phyloP scores from a whole-genome alignment of 2,113 vertebrate species.

The Globicephala melas region DNA sequence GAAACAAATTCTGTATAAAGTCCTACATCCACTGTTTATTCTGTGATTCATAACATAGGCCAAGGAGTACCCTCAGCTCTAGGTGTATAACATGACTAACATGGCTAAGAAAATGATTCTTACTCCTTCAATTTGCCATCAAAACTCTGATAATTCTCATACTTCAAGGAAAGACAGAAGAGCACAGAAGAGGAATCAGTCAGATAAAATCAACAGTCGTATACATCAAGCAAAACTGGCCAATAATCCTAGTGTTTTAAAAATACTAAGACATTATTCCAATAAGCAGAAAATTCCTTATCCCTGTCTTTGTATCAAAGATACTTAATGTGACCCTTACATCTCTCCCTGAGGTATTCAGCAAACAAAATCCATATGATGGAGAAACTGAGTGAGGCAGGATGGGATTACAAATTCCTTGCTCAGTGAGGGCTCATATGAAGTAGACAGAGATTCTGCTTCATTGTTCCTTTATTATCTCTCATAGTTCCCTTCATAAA shows the following conservation, averaged over 20 bases:
- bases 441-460: slow-evolving; percentile 14
- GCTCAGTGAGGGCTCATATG: neutral
- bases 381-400: slow-evolving; percentile 47
- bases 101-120: neutral
- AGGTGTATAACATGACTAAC: neutral
- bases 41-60: slow-evolving; percentile 4
- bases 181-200: neutral
- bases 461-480: slow-evolving; percentile 30
- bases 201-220: neutral
- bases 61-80: neutral
- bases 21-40: neutral
- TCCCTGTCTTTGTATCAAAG: slow-evolving; percentile 30
- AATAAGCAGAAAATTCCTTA: slow-evolving; percentile 38
- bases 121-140: slow-evolving; percentile 11
- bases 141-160: slow-evolving; percentile 44
- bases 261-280: neutral
- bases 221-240: neutral
- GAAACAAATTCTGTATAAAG: slow-evolving; percentile 33
- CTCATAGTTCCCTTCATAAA: slow-evolving; percentile 19
- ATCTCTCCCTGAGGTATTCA: slow-evolving; percentile 14
- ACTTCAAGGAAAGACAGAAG: neutral
- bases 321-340: slow-evolving; percentile 31
- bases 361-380: slow-evolving; percentile 49
- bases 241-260: neutral
- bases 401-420: slow-evolving; percentile 45